Evolutionary conservation across 1,140 invertebrate genomes (phyloP), one percentile per base, ranked within the genome.

Genomic region (Holcopasites calliopsidis): DNA sequence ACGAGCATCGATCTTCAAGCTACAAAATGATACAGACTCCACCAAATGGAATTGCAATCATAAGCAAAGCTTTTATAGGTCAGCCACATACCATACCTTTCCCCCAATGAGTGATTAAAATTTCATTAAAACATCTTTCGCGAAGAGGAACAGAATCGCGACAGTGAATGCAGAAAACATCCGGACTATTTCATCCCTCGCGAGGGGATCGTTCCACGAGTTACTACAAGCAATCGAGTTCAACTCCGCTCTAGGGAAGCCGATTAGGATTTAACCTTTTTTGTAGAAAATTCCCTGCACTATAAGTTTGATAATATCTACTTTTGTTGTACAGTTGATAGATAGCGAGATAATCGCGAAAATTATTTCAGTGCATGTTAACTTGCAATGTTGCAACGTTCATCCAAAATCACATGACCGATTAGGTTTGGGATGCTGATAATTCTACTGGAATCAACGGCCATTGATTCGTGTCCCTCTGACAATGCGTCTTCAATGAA

Each of bases 391-490:
- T n/a, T n/a, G n/a, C n/a, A n/a, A n/a, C n/a, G n/a, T n/a, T n/a
- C n/a, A n/a, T n/a, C n/a, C n/a, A n/a, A n/a, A n/a, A n/a, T n/a
- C n/a, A n/a, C n/a, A n/a, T n/a, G n/a, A n/a, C n/a, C n/a, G n/a
- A n/a, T n/a, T n/a, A n/a, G n/a, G n/a, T n/a, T n/a, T n/a, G 50
- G 55, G 65, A 82, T 49, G 52, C 78, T 68, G 77, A 76, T 76
- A 82, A 76, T 58, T 81, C 57, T 42, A n/a, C 33, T 54, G n/a
- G 61, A 71, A 80, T 82, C 65, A 72, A 76, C 68, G 65, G n/a
- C 31, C 52, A 80, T 81, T 55, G 58, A 70, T 40, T 80, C 47
- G 47, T 38, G 65, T 11, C 44, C 47, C 57, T 61, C 21, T 38
- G 57, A 49, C 42, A 69, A 75, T 38, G 58, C 49, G 31, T 58